Base-by-base conservation (phyloP, 2,888 invertebrate genomes). In the Clunio marinus region DNA sequence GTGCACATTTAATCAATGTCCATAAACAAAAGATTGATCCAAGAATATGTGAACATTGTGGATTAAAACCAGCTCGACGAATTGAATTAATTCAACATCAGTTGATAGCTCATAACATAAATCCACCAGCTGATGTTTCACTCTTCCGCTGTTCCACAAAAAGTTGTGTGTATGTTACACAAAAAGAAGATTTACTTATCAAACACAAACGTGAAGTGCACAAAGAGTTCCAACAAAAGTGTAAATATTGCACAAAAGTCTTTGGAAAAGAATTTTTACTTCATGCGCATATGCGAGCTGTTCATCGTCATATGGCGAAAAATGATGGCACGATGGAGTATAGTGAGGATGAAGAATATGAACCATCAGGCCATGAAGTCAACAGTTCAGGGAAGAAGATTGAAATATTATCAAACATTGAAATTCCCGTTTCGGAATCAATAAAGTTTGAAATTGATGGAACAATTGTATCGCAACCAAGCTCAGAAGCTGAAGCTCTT, bases 1-100 rank as follows among this genome's bases (percentile, higher is more conserved):
- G 92, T 55, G 85, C 89, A 70, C 93, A 93, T 80, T 84, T 93
- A 77, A 86, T 88, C 8, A 89, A 90, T 71, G 84, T 88, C 0
- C 93, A 93, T 73, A 85, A 87, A 73, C 89, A 91, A 73, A 85
- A 86, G 71, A 88, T 91, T 70, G 87, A 91, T 75, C 80, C 85
- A 1, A 84, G 86, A 45, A 85, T 91, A 35, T 93, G 93, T 77
- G 92, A 93, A 75, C 87, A 90, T 73, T 93, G 93, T 78, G 93
- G 93, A 0, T 86, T 88, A 74, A 86, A 86, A 73, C 88, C 90
- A 22, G 80, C 81, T 1, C 89, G 88, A 73, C 83, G 88, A 71
- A 88, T 88, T 72, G 83, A 88, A 71, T 80, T 92, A 70, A 80
- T 89, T 73, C 89, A 91, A 76, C 93, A 93, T 76, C 79, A 90